Conservation (phyloP, 2,888 invertebrate genomes). For the Spicauda simplicius region DNA sequence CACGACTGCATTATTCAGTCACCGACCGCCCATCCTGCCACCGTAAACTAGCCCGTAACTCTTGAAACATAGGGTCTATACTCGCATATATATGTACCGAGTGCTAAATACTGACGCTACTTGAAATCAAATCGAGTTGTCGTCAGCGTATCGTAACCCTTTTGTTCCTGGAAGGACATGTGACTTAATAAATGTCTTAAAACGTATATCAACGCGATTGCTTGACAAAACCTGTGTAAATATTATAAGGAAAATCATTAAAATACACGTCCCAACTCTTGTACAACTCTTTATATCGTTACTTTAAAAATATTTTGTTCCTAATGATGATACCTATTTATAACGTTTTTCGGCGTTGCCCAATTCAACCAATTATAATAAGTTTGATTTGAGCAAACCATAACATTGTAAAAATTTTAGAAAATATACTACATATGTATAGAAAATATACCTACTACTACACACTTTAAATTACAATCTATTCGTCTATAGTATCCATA, state of each 20-base stretch:
- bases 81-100: neutral
- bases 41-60: slow-evolving; percentile 11
- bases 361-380: too few relatives aligned
- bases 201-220: neutral
- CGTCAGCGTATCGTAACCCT: slow-evolving; percentile 16
- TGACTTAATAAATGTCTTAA: slow-evolving; percentile 11
- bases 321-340: too few relatives aligned
- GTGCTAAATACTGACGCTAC: slow-evolving; percentile 28
- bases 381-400: too few relatives aligned
- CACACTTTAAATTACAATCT: too few relatives aligned
- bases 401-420: too few relatives aligned
- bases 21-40: slow-evolving; percentile 1
- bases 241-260: slow-evolving; percentile 5
- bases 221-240: neutral
- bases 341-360: too few relatives aligned
- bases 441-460: too few relatives aligned
- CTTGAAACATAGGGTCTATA: neutral
- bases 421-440: too few relatives aligned
- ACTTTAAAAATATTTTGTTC: too few relatives aligned
- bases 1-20: slow-evolving; percentile 31
- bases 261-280: neutral
- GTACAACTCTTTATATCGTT: neutral
- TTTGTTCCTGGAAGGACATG: slow-evolving; percentile 24
- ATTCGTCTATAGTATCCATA: too few relatives aligned
- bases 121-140: slow-evolving; percentile 25